These are phyloP conservation scores for Nicator chloris DNA, from an alignment of 2,113 vertebrate species.

Conservation along the genomic window DNA sequence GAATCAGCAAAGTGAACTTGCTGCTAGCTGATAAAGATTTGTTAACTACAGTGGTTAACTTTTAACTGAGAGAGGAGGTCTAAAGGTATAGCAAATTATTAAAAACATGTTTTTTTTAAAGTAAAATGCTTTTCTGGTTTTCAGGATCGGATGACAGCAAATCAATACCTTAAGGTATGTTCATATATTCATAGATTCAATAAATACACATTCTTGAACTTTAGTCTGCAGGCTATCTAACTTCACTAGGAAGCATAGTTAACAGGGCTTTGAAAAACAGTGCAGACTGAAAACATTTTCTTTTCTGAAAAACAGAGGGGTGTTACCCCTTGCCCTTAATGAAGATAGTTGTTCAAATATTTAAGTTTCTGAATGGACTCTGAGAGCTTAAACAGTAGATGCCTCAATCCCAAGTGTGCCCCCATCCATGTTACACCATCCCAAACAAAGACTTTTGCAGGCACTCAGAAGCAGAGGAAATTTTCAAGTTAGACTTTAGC, in stretches of 20 bases:
- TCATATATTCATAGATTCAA: neutral
- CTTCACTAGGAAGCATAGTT: neutral
- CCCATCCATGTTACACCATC: neutral
- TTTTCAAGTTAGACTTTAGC: neutral
- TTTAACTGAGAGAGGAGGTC: neutral
- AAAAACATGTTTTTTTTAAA: neutral
- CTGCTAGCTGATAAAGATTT: slow-evolving; percentile 10
- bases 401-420: neutral
- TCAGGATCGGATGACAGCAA: neutral
- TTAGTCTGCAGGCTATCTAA: slow-evolving; percentile 12
- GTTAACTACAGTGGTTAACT: slow-evolving; percentile 24
- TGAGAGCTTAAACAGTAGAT: neutral
- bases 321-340: neutral
- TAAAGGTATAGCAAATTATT: neutral
- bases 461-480: neutral
- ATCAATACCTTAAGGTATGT: neutral
- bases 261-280: neutral
- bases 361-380: slow-evolving; percentile 34
- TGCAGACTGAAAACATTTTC: slow-evolving; percentile 22
- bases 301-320: slow-evolving; percentile 25
- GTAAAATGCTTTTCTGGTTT: neutral
- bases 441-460: neutral
- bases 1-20: slow-evolving; percentile 50
- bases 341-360: slow-evolving; percentile 60
- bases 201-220: slow-evolving; percentile 28